A percentile compares a stretch with the other conserved stretches of the same genome.
Conservation (phyloP, 2,113 vertebrate species). For the Pygoscelis antarcticus region DNA sequence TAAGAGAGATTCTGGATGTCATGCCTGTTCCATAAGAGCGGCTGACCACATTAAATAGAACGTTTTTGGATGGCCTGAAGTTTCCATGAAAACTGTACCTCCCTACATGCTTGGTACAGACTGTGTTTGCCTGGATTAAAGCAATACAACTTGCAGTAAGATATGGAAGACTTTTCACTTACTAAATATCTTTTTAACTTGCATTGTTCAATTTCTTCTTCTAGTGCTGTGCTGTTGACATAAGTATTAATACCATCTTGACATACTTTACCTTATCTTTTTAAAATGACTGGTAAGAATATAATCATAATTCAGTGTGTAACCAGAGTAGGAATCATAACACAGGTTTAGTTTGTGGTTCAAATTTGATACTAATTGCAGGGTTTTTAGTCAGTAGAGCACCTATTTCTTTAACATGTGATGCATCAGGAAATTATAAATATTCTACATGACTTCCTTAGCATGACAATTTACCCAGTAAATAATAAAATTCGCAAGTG, state of each 20-base stretch:
- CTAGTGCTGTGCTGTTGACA: neutral
- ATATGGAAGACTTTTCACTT: neutral
- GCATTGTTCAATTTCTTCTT: neutral
- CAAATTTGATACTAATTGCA: neutral
- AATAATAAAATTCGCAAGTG: slow-evolving; percentile 40
- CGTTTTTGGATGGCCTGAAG: neutral
- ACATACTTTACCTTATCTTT: neutral
- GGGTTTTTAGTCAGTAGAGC: neutral
- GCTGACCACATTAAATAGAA: neutral
- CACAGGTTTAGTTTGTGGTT: neutral
- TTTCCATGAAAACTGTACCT: neutral
- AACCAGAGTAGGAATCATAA: neutral
- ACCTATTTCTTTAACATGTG: neutral
- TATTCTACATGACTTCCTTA: slow-evolving; percentile 4
- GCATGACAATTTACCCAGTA: slow-evolving; percentile 4
- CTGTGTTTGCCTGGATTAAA: neutral
- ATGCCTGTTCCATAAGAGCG: neutral
- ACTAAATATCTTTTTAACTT: neutral
- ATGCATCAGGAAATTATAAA: neutral
- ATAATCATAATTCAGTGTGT: neutral
- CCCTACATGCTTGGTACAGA: neutral
- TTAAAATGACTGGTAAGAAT: neutral
- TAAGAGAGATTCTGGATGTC: neutral
- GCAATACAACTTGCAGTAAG: neutral
- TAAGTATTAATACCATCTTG: neutral